These are phyloP conservation scores for Zaprionus obscuricornis DNA, from an alignment of 2,888 invertebrate species.

Conservation along the genomic window DNA sequence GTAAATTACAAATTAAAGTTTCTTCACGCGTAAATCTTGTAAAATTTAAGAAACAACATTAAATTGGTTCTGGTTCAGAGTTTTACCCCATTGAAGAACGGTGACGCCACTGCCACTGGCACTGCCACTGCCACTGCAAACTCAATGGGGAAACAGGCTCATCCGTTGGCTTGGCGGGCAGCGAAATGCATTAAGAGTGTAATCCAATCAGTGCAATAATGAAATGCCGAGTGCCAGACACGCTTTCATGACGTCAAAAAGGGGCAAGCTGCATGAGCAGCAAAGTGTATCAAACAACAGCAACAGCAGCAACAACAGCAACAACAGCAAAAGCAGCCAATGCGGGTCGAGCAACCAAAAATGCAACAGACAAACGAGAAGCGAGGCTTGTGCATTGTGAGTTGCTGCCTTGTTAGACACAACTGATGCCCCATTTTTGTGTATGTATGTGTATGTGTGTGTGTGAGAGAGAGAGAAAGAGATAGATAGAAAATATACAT, in stretches of 20 bases:
- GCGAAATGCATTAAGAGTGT: conserved; percentile 65
- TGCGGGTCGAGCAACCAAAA: too few relatives aligned
- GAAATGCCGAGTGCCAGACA: conserved; percentile 57
- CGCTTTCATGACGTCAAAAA: conserved; percentile 4
- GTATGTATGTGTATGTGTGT: background rate
- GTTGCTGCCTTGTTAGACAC: background rate
- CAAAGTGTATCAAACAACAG: background rate
- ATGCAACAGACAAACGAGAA: too few relatives aligned
- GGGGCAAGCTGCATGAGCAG: background rate
- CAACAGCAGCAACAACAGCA: conserved; percentile 11
- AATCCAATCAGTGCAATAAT: conserved; percentile 69
- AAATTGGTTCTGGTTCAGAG: too few relatives aligned
- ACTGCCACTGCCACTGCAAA: conserved; percentile 3
- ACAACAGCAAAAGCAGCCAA: conserved; percentile 5
- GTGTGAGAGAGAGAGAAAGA: too few relatives aligned
- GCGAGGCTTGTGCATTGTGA: too few relatives aligned
- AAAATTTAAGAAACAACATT: too few relatives aligned
- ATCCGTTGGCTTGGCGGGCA: conserved; percentile 7
- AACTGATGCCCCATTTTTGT: background rate
- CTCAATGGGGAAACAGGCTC: conserved; percentile 8
- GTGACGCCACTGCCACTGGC: background rate
- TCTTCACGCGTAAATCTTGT: too few relatives aligned
- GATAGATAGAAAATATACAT: background rate
- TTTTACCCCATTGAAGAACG: conserved; percentile 3
- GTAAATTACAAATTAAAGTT: too few relatives aligned